Base-by-base conservation (phyloP, 2,113 vertebrate genomes). In the Syngnathoides biaculeatus region DNA sequence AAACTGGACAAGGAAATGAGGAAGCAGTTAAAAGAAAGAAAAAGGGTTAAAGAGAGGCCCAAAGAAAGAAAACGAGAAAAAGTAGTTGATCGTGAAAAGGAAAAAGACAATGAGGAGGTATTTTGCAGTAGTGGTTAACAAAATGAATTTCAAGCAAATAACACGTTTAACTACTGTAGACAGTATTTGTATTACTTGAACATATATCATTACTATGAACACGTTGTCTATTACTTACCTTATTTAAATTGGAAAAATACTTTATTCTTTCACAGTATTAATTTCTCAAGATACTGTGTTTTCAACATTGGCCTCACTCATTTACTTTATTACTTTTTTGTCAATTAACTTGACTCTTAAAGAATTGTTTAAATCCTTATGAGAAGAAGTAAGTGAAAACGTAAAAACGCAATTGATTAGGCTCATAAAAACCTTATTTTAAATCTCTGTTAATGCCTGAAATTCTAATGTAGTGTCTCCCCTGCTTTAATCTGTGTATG, bases 71-170 rank as follows among this genome's bases (percentile, higher is more conserved):
- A 87, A 72, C 75, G 58, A 69, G 79, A 79, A 17, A 83, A 72
- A 74, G 77, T 79, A 66, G 73, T 71, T 78, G 72, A 72, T 67
- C 75, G 61, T 56, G 90, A 88, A 57, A 86, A 77, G 77, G 82
- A 75, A 64, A 89, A 89, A 84, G 86, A 88, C 65, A 80, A 87
- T 53, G 88, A 93, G 57, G 91, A 94, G 93, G 94, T 94, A 94
- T 88, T 76, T 24, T 67, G 75, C 72, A 69, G 79, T 55, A 65
- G 22, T 26, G 13, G 61, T 3, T 58, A 22, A 3, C 71, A 75
- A 69, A 35, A 40, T 78, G 86, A 82, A 82, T 90, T 91, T 87
- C 73, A 68, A 24, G 38, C 35, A 20, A 68, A 65, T 45, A 68
- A 55, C 38, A 52, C 48, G 8, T 53, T 52, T 53, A 53, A 57